Percentiles rank a stretch among this genome's conserved stretches.
Conservation (phyloP, 1,140 invertebrate species). For the Zaprionus inermis region DNA sequence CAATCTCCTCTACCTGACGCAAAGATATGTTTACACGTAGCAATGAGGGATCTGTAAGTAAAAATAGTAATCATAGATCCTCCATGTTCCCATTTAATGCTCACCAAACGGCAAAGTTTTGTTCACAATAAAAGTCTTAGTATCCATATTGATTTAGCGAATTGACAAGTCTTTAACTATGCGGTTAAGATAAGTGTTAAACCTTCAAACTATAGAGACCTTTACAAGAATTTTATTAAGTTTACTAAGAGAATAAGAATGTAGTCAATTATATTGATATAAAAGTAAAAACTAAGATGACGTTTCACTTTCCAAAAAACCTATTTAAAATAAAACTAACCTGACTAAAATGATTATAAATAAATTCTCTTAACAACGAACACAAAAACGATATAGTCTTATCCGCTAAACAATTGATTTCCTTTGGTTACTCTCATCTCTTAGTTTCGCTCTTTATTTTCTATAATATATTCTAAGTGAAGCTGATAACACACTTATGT, state of each 20-base stretch:
- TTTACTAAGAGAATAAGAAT: background rate
- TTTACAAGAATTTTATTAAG: background rate
- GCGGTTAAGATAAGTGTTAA: background rate
- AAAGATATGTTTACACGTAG: slow-evolving; percentile 65
- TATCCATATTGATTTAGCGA: slow-evolving; percentile 38
- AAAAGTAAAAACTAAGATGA: background rate
- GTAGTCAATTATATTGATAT: background rate
- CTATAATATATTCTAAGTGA: background rate
- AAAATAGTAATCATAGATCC: background rate
- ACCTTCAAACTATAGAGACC: background rate
- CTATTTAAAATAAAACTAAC: slow-evolving; percentile 1
- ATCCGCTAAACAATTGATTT: background rate
- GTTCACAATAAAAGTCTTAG: slow-evolving; percentile 56
- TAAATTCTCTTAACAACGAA: too few relatives aligned
- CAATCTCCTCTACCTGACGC: slow-evolving; percentile 75
- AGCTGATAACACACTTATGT: background rate
- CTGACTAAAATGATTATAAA: background rate
- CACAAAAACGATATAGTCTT: background rate
- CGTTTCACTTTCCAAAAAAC: background rate
- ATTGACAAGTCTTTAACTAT: background rate
- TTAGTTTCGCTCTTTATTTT: background rate
- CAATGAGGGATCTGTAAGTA: slow-evolving; percentile 54
- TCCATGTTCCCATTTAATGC: background rate
- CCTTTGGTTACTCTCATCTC: background rate
- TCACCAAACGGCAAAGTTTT: slow-evolving; percentile 74